Percentiles rank a stretch among this genome's conserved stretches.
Conservation (phyloP, 1,140 invertebrate species). For the Megathymus violae region DNA sequence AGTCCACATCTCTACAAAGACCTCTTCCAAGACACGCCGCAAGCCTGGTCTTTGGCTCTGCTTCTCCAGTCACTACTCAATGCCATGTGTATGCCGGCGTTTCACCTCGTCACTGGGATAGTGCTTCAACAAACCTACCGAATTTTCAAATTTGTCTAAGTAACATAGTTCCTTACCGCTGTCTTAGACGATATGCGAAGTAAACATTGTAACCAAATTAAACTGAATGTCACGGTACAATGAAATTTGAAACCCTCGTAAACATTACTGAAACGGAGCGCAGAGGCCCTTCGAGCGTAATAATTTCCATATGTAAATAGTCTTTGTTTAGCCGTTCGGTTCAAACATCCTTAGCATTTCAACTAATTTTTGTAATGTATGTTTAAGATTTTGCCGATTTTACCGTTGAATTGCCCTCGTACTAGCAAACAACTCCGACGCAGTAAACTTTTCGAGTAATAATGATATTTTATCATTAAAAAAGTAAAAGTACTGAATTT, state of each 20-base stretch:
- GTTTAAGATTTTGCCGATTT: neutral
- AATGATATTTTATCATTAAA: too few relatives aligned
- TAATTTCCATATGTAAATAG: constrained; percentile 4
- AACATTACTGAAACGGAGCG: neutral
- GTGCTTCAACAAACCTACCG: too few relatives aligned
- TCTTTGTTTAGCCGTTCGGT: neutral
- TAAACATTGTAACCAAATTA: neutral
- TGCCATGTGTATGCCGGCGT: too few relatives aligned
- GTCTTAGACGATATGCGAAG: neutral
- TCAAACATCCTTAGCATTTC: neutral
- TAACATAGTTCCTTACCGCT: neutral
- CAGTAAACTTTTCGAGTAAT: too few relatives aligned
- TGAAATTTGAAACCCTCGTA: constrained; percentile 5
- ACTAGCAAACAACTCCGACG: neutral
- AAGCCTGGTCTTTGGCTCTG: too few relatives aligned
- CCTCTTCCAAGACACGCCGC: too few relatives aligned
- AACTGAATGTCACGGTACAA: constrained; percentile 1
- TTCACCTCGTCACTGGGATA: too few relatives aligned
- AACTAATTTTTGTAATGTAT: constrained; percentile 5
- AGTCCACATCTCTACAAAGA: too few relatives aligned
- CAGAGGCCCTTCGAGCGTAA: constrained; percentile 1
- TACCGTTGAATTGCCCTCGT: neutral
- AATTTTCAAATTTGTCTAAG: neutral
- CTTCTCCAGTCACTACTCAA: too few relatives aligned
- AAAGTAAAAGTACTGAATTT: too few relatives aligned